Base-by-base conservation (phyloP, 2,113 vertebrate genomes). In the Cynoglossus semilaevis region DNA sequence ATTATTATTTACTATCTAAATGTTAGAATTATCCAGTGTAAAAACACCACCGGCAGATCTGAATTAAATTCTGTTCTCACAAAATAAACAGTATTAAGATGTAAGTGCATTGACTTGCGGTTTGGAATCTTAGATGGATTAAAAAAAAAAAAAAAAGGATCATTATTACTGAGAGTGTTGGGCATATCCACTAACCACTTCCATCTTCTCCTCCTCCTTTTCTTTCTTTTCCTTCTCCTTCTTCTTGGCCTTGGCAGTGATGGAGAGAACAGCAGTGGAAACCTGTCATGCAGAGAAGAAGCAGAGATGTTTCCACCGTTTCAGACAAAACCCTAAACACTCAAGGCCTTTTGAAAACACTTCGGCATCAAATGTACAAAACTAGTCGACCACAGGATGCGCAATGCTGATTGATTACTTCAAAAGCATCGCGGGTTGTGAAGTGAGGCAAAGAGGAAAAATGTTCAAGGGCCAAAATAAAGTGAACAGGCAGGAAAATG, bases 191-290 rank as follows among this genome's bases (percentile, higher is more conserved):
- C 94, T 70, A 70, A 99, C 97, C 92, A 99, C 96, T 92, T 99
- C 96, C 97, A 99, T 99, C 84, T 95, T 95, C 72, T 95, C 94
- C 67, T 96, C 94, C 74, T 96, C 94, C 56, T 97, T 98, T 51
- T 92, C 90, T 52, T 92, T 92, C 77, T 96, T 97, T 59, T 99
- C 97, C 82, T 98, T 99, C 75, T 98, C 96, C 76, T 98, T 98
- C 89, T 99, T 99, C 91, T 99, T 99, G 71, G 96, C 96, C 85
- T 99, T 99, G 76, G 97, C 97, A 37, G 97, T 99, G 89, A 99
- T 99, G 84, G 97, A 99, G 58, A 99, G 89, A 79, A 99, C 96
- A 51, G 97, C 97, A 2, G 97, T 98, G 60, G 97, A 99, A 77
- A 99, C 96, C 97, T 99, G 56, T 71, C 48, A 83, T 8, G 58